phyloP scores from a whole-genome alignment of 2,888 invertebrate species.

The Caenorhabditis virilis region DNA sequence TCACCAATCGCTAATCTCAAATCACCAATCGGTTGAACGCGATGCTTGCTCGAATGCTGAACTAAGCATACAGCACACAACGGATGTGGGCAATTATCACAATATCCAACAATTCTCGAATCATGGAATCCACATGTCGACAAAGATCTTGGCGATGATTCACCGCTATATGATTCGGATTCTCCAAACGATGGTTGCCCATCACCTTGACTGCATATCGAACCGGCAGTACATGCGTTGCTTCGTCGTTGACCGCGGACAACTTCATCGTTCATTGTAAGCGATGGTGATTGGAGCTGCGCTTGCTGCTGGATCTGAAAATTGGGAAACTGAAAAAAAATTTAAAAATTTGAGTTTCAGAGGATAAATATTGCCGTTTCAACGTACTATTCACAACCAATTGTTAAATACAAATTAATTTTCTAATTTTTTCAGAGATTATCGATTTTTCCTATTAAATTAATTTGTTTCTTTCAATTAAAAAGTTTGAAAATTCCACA shows the following conservation, averaged over 20 bases:
- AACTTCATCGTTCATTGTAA: background rate
- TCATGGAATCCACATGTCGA: conserved; percentile 48
- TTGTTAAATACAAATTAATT: too few relatives aligned
- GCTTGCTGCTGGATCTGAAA: conserved; percentile 9
- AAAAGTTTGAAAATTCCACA: too few relatives aligned
- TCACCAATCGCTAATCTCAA: conserved; percentile 71
- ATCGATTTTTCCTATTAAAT: too few relatives aligned
- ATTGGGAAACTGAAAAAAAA: conserved; percentile 9
- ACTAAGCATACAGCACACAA: conserved; percentile 48
- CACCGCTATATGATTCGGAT: conserved; percentile 17
- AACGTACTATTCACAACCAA: too few relatives aligned
- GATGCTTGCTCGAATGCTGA: conserved; percentile 40
- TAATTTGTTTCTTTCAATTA: too few relatives aligned
- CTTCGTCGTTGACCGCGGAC: background rate
- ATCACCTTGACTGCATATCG: conserved; percentile 22
- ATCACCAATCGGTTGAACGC: conserved; percentile 40
- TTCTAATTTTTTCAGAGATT: too few relatives aligned
- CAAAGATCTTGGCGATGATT: conserved; percentile 34
- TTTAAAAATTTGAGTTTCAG: too few relatives aligned
- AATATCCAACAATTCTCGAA: conserved; percentile 32
- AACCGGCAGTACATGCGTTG: conserved; percentile 16
- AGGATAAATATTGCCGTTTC: too few relatives aligned
- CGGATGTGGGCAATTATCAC: conserved; percentile 43
- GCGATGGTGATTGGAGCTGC: conserved; percentile 5
- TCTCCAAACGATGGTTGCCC: conserved; percentile 7